Percentiles rank a stretch among this genome's conserved stretches.
Evolutionary conservation across 1,140 invertebrate species (phyloP).

Genomic region (Metopolophium dirhodum): DNA sequence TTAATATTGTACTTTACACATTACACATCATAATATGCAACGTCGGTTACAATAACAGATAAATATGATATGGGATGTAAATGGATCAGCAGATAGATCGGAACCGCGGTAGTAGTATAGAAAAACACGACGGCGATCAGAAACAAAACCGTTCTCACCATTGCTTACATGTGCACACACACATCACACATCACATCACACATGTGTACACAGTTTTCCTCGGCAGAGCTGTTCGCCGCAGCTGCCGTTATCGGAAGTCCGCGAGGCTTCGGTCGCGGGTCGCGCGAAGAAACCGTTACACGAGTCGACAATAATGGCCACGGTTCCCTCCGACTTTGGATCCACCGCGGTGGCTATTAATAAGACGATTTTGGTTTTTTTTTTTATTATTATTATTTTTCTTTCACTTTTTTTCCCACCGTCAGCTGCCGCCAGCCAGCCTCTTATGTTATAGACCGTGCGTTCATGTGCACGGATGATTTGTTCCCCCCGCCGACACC

Average conservation of each 20-base stretch:
- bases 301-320: neutral
- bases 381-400: neutral
- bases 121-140: neutral
- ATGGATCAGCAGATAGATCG: neutral
- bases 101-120: neutral
- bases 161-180: neutral
- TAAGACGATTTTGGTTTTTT: neutral
- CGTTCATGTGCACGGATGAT: neutral
- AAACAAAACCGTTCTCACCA: neutral
- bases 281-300: conserved; percentile 6
- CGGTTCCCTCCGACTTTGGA: neutral
- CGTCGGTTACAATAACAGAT: neutral
- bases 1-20: neutral
- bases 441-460: neutral
- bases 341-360: neutral
- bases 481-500: neutral
- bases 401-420: neutral
- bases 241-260: conserved; percentile 33
- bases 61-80: neutral
- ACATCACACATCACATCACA: neutral
- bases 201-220: neutral
- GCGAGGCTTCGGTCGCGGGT: neutral
- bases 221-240: neutral
- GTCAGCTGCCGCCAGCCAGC: neutral
- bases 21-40: neutral